Conservation (phyloP, 2,888 invertebrate genomes). For the Thecophora atra region DNA sequence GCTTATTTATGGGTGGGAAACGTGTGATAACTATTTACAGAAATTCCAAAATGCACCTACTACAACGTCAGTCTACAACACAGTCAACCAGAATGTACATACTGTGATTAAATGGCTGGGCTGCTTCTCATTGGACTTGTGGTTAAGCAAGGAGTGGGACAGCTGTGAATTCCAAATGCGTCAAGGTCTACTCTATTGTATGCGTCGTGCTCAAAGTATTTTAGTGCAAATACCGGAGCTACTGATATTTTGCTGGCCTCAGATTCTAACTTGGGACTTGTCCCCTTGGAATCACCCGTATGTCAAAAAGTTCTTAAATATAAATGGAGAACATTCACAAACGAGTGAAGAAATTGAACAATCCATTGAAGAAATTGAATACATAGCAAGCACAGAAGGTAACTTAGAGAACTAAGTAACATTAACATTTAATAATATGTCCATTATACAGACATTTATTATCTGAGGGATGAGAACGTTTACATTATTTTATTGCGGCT, state of each 20-base stretch:
- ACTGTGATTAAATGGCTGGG: conserved; percentile 50
- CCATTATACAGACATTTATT: conserved; percentile 49
- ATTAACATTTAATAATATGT: conserved; percentile 8
- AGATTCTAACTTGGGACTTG: conserved; percentile 50
- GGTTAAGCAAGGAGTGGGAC: conserved; percentile 58
- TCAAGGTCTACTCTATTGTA: conserved; percentile 48
- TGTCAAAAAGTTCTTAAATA: conserved; percentile 44
- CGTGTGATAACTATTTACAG: conserved; percentile 49
- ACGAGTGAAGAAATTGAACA: background rate
- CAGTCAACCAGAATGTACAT: conserved; percentile 43
- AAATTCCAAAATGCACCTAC: conserved; percentile 33
- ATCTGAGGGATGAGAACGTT: conserved; percentile 54
- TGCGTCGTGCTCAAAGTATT: conserved; percentile 46
- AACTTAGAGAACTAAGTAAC: background rate
- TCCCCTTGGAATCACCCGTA: conserved; percentile 56
- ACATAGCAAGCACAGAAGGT: conserved; percentile 17
- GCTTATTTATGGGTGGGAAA: conserved; percentile 56
- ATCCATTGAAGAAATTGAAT: conserved; percentile 29
- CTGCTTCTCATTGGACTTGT: conserved; percentile 55
- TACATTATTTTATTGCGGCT: conserved; percentile 56
- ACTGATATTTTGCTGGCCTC: conserved; percentile 52
- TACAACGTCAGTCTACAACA: conserved; percentile 33
- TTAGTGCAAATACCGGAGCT: conserved; percentile 50
- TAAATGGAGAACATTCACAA: background rate
- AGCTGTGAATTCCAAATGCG: conserved; percentile 46